Evolutionary conservation across 2,797 vertebrate species (phyloP).

Genomic region (Gymnothorax javanicus): DNA sequence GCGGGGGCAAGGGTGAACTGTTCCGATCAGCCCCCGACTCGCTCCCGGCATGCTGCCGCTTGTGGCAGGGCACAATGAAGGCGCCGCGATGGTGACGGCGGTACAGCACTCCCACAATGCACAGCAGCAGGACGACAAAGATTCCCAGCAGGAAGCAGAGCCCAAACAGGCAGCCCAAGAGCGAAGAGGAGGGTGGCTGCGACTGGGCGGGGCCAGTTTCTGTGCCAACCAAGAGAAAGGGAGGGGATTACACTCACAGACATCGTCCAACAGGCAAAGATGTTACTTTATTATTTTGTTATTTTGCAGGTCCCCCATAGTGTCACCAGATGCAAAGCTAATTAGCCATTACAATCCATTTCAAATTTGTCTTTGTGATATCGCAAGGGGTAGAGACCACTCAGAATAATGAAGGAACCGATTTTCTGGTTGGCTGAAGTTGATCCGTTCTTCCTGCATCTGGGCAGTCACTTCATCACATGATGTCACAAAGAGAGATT

Average conservation of each 20-base stretch:
- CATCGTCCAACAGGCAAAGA: not conserved
- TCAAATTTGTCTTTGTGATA: too few species aligned
- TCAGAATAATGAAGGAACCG: too few species aligned
- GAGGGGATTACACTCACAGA: not conserved
- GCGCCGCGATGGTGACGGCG: slow-evolving; percentile 60
- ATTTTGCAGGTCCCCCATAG: too few species aligned
- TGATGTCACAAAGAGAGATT: too few species aligned
- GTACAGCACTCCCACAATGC: slow-evolving; percentile 52
- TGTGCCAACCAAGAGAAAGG: not conserved
- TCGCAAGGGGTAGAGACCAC: too few species aligned
- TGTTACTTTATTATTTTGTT: too few species aligned
- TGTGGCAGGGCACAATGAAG: slow-evolving; percentile 61
- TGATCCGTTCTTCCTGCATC: too few species aligned
- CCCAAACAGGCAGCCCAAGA: slow-evolving; percentile 62
- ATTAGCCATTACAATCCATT: too few species aligned
- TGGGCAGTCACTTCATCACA: too few species aligned
- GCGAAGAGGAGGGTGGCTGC: not conserved
- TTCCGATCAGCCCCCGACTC: not conserved
- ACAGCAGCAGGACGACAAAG: slow-evolving; percentile 61
- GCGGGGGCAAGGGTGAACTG: slow-evolving; percentile 43
- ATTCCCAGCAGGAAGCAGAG: slow-evolving; percentile 70
- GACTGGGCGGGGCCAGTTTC: not conserved
- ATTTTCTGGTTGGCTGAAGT: too few species aligned
- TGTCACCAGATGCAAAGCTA: too few species aligned
- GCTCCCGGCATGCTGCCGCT: slow-evolving; percentile 4